A percentile compares a stretch with the other conserved stretches of the same genome.
phyloP scores from a whole-genome alignment of 1,140 invertebrate species.

The Trachymyrmex septentrionalis region DNA sequence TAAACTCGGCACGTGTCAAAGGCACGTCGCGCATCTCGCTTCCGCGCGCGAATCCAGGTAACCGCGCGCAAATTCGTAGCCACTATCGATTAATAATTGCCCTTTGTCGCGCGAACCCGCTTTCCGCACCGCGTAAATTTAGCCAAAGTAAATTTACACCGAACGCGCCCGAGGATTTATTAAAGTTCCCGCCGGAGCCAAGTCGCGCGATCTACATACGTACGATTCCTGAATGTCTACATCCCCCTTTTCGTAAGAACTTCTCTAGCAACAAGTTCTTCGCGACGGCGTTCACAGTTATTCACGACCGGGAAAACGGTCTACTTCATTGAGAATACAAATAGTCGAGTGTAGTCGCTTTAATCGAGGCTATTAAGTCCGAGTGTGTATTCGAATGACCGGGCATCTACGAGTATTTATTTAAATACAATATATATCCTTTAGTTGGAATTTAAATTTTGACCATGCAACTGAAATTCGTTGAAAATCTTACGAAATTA shows the following conservation, averaged over 20 bases:
- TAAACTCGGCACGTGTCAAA: conserved; percentile 35
- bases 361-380: background rate
- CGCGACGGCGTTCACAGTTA: background rate
- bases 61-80: conserved; percentile 27
- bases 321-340: conserved; percentile 4
- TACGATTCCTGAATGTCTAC: conserved; percentile 24
- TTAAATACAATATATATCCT: background rate
- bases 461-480: background rate
- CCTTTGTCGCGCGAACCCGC: conserved; percentile 42
- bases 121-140: conserved; percentile 41
- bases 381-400: background rate
- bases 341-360: background rate
- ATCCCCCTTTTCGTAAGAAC: conserved; percentile 2
- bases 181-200: conserved; percentile 33
- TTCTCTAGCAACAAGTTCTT: conserved; percentile 29
- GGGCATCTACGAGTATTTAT: background rate
- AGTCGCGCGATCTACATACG: conserved; percentile 35
- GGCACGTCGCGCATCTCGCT: conserved; percentile 39
- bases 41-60: background rate
- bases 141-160: conserved; percentile 30
- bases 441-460: background rate
- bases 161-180: conserved; percentile 60
- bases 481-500: background rate
- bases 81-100: conserved; percentile 66
- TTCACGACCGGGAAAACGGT: background rate